phyloP scores from a whole-genome alignment of 2,797 vertebrate genomes.

The Coluber constrictor region DNA sequence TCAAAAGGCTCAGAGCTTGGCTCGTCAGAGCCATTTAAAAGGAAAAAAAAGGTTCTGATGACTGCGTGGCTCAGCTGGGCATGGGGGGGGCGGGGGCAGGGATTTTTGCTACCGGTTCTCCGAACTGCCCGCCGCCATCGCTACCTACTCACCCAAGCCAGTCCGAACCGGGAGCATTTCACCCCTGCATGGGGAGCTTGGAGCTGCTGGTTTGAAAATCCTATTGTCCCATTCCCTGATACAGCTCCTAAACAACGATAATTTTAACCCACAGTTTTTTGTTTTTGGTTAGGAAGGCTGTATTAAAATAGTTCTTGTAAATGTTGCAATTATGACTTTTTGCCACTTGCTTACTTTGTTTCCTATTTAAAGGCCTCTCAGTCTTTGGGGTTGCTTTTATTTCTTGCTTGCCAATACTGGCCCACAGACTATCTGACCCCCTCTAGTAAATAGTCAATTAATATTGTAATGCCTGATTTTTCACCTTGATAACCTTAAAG shows the following conservation, averaged over 20 bases:
- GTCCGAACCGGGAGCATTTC: too few relatives aligned
- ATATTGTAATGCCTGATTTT: neutral
- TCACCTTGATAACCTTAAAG: neutral
- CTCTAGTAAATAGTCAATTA: neutral
- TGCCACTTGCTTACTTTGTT: neutral
- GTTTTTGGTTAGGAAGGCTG: neutral
- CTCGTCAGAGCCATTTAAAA: too few relatives aligned
- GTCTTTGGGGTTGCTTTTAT: neutral
- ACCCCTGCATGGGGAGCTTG: neutral
- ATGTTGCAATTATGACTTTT: neutral
- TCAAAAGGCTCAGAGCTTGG: too few relatives aligned
- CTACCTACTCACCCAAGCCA: too few relatives aligned
- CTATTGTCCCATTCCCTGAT: neutral
- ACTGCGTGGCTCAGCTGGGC: too few relatives aligned
- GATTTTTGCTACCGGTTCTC: too few relatives aligned
- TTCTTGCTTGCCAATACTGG: neutral
- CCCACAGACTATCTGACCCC: neutral
- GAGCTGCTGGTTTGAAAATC: neutral
- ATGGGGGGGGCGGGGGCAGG: too few relatives aligned
- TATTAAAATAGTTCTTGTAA: neutral
- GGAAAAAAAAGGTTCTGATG: too few relatives aligned
- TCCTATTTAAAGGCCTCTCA: neutral
- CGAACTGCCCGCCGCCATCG: too few relatives aligned
- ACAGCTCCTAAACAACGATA: neutral
- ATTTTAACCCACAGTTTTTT: neutral